Conservation (phyloP, 2,113 vertebrate genomes). For the Eubucco bourcierii region DNA sequence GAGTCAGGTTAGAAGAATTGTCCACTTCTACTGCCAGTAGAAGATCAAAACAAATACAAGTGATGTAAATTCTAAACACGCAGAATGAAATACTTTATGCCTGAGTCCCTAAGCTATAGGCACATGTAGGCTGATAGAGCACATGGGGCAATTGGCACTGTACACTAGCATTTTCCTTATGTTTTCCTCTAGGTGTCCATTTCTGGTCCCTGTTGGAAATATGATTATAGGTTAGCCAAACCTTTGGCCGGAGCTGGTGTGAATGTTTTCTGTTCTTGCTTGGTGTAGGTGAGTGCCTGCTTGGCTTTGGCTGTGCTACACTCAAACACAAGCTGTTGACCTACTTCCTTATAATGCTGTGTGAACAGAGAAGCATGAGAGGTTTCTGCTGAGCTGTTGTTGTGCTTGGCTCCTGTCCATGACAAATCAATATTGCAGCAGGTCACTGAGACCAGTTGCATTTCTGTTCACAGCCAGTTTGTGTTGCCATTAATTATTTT, state of each 20-base stretch:
- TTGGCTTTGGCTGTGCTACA: accelerated
- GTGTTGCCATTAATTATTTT: neutral
- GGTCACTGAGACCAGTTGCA: neutral
- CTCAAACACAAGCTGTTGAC: neutral
- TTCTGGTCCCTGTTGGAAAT: neutral
- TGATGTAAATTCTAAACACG: neutral
- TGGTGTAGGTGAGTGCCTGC: neutral
- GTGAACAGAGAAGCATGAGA: neutral
- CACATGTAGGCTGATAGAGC: neutral
- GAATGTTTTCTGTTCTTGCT: neutral
- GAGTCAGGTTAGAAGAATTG: neutral
- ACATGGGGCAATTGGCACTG: neutral
- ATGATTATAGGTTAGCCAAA: accelerated
- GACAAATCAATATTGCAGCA: neutral
- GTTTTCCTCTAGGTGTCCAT: too few relatives aligned
- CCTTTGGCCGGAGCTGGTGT: neutral
- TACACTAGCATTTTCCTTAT: neutral
- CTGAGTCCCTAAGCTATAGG: neutral
- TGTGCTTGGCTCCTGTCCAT: neutral
- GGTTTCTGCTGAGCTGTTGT: neutral
- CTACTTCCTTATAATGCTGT: neutral
- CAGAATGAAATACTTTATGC: neutral
- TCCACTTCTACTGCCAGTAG: neutral
- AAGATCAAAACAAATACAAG: neutral
- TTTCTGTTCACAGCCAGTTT: neutral